These are phyloP conservation scores for Struthio camelus DNA, from an alignment of 2,113 vertebrate genomes.

Conservation along the genomic window DNA sequence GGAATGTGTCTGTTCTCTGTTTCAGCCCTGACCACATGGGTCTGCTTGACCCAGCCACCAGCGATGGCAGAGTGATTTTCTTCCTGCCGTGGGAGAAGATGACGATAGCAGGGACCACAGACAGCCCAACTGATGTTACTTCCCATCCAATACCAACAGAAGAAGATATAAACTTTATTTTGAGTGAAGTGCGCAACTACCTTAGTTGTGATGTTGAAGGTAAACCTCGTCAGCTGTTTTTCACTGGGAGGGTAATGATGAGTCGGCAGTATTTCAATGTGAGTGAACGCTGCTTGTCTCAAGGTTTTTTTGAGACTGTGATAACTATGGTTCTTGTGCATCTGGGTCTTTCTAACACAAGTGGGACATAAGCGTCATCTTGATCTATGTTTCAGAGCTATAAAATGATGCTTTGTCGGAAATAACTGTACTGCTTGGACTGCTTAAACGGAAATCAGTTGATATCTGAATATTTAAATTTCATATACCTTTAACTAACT, in stretches of 20 bases:
- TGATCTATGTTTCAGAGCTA: background rate
- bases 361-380: fast-evolving
- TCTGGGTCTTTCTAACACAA: fast-evolving
- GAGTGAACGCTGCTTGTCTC: fast-evolving
- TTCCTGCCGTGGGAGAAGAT: slow-evolving; percentile 99
- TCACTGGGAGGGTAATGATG: background rate
- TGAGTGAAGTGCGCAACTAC: slow-evolving; percentile 94
- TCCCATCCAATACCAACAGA: slow-evolving; percentile 88
- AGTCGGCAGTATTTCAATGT: fast-evolving
- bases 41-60: slow-evolving; percentile 94
- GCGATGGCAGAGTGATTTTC: slow-evolving; percentile 96
- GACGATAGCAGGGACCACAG: slow-evolving; percentile 96
- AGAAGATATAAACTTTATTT: slow-evolving; percentile 90
- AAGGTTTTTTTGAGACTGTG: fast-evolving
- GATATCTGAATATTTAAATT: background rate
- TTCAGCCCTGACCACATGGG: slow-evolving; percentile 96
- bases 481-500: fast-evolving
- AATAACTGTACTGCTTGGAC: fast-evolving
- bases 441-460: background rate
- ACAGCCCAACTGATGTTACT: slow-evolving; percentile 88
- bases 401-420: background rate
- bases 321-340: fast-evolving
- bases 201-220: slow-evolving; percentile 92
- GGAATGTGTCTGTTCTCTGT: background rate
- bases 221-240: slow-evolving; percentile 24